These are phyloP conservation scores for Odiellus spinosus DNA, from an alignment of 2,888 invertebrate genomes.

Conservation along the genomic window DNA sequence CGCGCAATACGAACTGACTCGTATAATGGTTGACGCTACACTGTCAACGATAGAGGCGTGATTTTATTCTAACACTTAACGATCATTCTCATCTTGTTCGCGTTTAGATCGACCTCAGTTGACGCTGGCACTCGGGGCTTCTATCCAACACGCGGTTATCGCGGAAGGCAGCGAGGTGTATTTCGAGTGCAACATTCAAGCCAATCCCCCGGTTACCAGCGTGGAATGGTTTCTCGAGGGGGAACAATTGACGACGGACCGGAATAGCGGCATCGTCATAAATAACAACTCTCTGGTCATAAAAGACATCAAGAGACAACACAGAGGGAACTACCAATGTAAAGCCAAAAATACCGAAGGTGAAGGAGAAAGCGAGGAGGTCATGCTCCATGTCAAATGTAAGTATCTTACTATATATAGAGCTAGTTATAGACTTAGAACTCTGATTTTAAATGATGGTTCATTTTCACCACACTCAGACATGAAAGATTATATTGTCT, in stretches of 20 bases:
- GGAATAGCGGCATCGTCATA: constrained; percentile 19
- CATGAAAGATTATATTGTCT: too few relatives aligned
- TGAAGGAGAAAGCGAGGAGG: constrained; percentile 20
- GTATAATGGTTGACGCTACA: too few relatives aligned
- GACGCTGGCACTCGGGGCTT: constrained; percentile 61
- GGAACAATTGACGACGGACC: constrained; percentile 13
- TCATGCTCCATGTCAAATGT: constrained; percentile 21
- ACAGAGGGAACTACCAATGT: constrained; percentile 21
- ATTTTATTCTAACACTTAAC: too few relatives aligned
- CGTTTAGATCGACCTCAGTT: constrained; percentile 70
- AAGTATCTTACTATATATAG: too few relatives aligned
- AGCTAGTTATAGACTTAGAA: too few relatives aligned
- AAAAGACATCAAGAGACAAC: constrained; percentile 19
- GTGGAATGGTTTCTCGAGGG: constrained; percentile 47
- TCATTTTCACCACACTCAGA: too few relatives aligned
- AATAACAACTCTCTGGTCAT: constrained; percentile 21
- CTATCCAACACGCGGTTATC: constrained; percentile 67
- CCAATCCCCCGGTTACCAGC: constrained; percentile 69
- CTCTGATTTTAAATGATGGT: too few relatives aligned
- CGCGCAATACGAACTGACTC: too few relatives aligned
- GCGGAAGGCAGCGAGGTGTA: constrained; percentile 84
- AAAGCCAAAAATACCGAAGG: constrained; percentile 22
- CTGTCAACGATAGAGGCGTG: too few relatives aligned
- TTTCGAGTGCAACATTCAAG: constrained; percentile 78
- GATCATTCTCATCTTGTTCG: too few relatives aligned